phyloP scores from a whole-genome alignment of 2,113 vertebrate species.

The Paramormyrops kingsleyae region DNA sequence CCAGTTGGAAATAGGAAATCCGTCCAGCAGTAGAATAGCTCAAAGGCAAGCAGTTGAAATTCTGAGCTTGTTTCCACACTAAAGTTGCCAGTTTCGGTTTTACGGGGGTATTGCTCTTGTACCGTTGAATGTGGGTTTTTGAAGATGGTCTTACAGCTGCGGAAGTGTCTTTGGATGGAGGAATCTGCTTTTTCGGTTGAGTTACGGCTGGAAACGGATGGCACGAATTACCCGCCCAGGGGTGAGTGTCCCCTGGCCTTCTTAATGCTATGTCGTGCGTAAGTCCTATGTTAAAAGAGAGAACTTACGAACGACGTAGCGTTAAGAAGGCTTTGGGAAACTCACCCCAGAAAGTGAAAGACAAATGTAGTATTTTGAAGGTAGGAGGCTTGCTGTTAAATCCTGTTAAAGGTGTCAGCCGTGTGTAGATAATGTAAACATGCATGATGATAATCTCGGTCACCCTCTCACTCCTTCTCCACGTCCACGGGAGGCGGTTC shows the following conservation, averaged over 20 bases:
- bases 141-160: background rate
- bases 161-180: background rate
- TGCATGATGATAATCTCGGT: background rate
- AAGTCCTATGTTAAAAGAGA: too few species aligned
- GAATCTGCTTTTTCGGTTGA: background rate
- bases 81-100: background rate
- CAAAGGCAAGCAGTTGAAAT: background rate
- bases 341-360: background rate
- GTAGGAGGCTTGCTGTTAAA: background rate
- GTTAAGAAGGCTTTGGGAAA: too few species aligned
- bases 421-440: background rate
- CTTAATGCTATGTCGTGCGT: too few species aligned
- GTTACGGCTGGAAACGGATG: background rate
- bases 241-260: too few species aligned
- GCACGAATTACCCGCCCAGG: background rate
- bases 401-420: background rate
- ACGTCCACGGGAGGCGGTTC: background rate
- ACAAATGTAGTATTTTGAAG: background rate
- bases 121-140: slow-evolving; percentile 6
- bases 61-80: background rate
- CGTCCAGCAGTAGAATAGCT: background rate
- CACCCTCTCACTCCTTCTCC: background rate
- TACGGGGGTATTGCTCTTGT: background rate
- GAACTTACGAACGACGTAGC: too few species aligned
- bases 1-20: background rate